Evolutionary conservation across 2,888 invertebrate genomes (phyloP).

Genomic region (Ceratothoa steindachneri): DNA sequence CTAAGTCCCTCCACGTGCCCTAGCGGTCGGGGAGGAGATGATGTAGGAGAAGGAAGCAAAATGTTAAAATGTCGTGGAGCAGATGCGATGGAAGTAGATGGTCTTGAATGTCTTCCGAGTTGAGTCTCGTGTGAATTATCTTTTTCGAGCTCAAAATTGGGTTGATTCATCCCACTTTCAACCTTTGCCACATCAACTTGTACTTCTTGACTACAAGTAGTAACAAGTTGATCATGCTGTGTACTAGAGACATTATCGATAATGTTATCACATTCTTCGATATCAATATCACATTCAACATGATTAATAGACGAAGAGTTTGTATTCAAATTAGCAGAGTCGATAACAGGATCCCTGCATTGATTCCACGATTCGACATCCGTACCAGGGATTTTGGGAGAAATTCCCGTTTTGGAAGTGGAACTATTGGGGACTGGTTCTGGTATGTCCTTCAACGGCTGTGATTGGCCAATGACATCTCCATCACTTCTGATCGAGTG

Average conservation of each 20-base stretch:
- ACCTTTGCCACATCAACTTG: neutral
- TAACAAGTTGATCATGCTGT: neutral
- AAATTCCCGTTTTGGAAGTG: neutral
- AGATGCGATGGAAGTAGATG: neutral
- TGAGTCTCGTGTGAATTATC: neutral
- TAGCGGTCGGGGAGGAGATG: neutral
- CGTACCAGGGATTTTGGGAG: neutral
- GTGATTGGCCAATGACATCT: neutral
- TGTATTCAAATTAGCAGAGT: neutral
- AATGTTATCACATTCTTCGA: slow-evolving; percentile 35
- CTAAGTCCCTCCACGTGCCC: slow-evolving; percentile 25
- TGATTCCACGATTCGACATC: neutral
- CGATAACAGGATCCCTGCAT: neutral
- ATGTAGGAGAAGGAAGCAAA: neutral
- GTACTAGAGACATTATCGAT: neutral
- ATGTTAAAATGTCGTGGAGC: neutral
- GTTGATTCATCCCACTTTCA: neutral
- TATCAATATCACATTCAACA: slow-evolving; percentile 41
- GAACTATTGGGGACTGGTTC: neutral
- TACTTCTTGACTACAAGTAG: neutral
- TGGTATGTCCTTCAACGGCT: neutral
- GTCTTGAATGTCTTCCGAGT: neutral
- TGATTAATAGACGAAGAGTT: neutral
- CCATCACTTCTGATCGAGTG: neutral
- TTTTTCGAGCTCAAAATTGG: neutral